A percentile compares a stretch with the other conserved stretches of the same genome.
These are phyloP conservation scores for Penaeus indicus DNA, from an alignment of 1,140 invertebrate genomes.

Conservation along the genomic window DNA sequence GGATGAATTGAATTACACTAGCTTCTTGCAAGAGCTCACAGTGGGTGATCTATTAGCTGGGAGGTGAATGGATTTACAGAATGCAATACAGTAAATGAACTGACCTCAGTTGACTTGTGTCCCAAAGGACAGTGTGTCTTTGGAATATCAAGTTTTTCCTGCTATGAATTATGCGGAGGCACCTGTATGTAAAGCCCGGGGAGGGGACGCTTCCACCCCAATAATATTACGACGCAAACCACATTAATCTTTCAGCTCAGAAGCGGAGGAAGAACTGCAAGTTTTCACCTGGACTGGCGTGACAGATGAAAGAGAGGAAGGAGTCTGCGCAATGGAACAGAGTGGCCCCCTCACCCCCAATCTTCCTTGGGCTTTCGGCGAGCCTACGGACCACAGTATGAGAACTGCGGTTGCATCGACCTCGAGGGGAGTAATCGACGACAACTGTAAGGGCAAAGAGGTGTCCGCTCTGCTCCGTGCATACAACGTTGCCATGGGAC, in stretches of 20 bases:
- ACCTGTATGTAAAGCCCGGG: conserved; percentile 51
- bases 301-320: conserved; percentile 37
- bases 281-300: conserved; percentile 52
- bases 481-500: conserved; percentile 28
- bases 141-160: conserved; percentile 36
- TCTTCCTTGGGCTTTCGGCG: conserved; percentile 59
- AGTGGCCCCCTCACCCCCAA: not conserved
- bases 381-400: conserved; percentile 54
- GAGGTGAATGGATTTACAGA: conserved; percentile 29
- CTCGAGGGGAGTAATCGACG: conserved; percentile 51
- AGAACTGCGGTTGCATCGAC: conserved; percentile 53
- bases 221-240: conserved; percentile 1
- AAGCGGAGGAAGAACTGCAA: conserved; percentile 27
- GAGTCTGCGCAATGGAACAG: conserved; percentile 37
- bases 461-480: conserved; percentile 44
- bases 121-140: not conserved
- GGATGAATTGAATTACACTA: conserved; percentile 28
- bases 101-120: conserved; percentile 43
- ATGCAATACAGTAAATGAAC: conserved; percentile 33
- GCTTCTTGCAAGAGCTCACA: conserved; percentile 6
- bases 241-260: not conserved
- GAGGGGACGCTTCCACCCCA: conserved; percentile 42
- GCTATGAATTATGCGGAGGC: conserved; percentile 33
- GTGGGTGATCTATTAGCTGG: conserved; percentile 53
- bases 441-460: conserved; percentile 36